These are phyloP conservation scores for Cladopsammia gracilis DNA, from an alignment of 64 coral and sea anemone genomes.

Conservation along the genomic window DNA sequence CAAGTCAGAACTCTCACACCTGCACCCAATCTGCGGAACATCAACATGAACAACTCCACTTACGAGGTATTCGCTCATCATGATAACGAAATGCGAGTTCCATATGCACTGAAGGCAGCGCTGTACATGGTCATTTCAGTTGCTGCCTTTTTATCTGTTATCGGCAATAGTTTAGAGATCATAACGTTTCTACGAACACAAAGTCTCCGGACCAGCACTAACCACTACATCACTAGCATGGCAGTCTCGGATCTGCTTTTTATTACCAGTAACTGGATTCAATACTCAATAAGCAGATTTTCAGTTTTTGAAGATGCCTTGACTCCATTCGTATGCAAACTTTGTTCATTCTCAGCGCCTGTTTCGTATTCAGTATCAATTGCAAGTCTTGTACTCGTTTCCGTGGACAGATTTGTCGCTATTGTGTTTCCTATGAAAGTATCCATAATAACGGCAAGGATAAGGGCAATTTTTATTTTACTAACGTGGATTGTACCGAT, in stretches of 20 bases:
- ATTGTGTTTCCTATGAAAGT: not conserved
- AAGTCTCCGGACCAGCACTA: not conserved
- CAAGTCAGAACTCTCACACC: too few species aligned
- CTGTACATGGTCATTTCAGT: not conserved
- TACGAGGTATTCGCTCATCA: too few species aligned
- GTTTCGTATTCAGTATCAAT: not conserved
- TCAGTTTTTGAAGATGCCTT: not conserved
- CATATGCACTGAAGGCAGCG: too few species aligned
- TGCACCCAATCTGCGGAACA: too few species aligned
- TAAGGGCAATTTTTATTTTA: not conserved
- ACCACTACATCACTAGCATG: not conserved
- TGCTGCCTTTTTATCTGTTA: not conserved
- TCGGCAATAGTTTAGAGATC: not conserved
- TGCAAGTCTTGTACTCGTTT: not conserved
- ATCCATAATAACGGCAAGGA: not conserved
- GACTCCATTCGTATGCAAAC: not conserved
- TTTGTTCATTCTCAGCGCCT: not conserved
- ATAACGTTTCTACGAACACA: not conserved
- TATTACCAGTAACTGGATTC: not conserved
- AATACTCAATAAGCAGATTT: not conserved
- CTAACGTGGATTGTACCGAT: not conserved
- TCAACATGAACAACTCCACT: too few species aligned
- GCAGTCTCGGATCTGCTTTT: not conserved
- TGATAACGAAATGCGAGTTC: too few species aligned
- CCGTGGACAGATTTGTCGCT: not conserved